Base-by-base conservation (phyloP, 2,888 invertebrate species). In the Acanthosepion pharaonis region DNA sequence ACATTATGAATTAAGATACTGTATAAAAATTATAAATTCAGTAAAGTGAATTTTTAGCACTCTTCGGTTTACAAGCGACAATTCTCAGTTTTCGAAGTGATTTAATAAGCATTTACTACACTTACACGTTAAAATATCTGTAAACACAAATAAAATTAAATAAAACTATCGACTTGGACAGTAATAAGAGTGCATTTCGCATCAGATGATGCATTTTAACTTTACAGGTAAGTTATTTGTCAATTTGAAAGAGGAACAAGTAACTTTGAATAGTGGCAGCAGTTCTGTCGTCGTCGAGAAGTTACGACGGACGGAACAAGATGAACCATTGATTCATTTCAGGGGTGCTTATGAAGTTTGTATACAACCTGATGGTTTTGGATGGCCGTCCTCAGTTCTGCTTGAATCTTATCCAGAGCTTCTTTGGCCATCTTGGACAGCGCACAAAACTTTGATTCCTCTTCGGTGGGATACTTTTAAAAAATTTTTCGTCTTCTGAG, bases 361-460 rank as follows among this genome's bases (percentile, higher is more conserved):
- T 95, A 94, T 94, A 94, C 96, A 96, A 97, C 97, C 97, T 97
- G 97, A 96, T 97, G 97, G 96, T 96, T 97, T 96, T 97, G 97
- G 94, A 97, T 97, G 51, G 97, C 97, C 95, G 96, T 95, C 96
- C 97, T 97, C 95, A 97, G 96, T 95, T 97, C 96, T 53, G 95
- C 96, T 95, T 97, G 97, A 94, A 97, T 97, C 93, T 96, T 95
- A 95, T 97, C 96, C 94, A 97, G 95, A 95, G 97, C 97, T 78
- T 95, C 94, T 93, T 96, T 95, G 48, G 96, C 96, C 97, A 97
- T 96, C 95, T 93, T 95, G 78, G 48, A 51, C 33, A 33, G 91
- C 49, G 11, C 9, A 93, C 33, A 93, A 93, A 93, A 93, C 53
- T 48, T 20, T 20, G 92, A 51, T 18, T 93, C n/a, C n/a, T 93